Evolutionary conservation across 2,888 invertebrate species (phyloP), one percentile per base, ranked within the genome.

Genomic region (Xylota sylvarum): DNA sequence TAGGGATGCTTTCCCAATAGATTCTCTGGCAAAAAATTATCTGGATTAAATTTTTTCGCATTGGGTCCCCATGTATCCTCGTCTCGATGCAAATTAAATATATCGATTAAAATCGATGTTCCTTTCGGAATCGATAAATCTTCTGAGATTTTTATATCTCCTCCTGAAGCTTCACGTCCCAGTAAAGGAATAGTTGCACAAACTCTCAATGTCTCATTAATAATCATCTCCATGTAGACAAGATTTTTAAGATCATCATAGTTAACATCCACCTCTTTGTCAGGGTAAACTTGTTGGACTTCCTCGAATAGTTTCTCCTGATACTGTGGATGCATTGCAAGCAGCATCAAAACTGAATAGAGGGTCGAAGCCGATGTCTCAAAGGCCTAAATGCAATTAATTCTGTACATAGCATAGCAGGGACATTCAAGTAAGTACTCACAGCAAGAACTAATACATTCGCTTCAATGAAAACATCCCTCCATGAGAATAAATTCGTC

Each of bases 21-120:
- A 64, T 89, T 89, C 69, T 89, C 88, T 2, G 90, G 89, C 7
- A 89, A 69, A 67, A 90, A 90, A 67, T 90, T 89, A 23, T 90
- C 89, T 0, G 90, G 90, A 78, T 90, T 88, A 50, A 90, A 90
- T 27, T 79, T 48, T 0, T 88, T 78, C 0, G 90, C 90, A 55
- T 89, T 79, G 0, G 86, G 58, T 14, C 90, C 90, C 90, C 90
- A 90, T 23, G 89, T 35, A 32, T 89, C 89, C 30, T 73, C 78
- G 23, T 88, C 77, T 4, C 90, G 89, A 88, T 90, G 90, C 27
- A 90, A 30, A 60, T 88, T 88, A 30, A 89, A 90, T 55, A 90
- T 88, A 9, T 89, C 89, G 55, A 89, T 89, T 69, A 89, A 65
- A 37, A 89, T 86, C 56, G 88, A 89, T 37, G 89, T 88, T 5